Base-by-base conservation (phyloP, 2,888 invertebrate species). In the Mesorhabditis sp. region DNA sequence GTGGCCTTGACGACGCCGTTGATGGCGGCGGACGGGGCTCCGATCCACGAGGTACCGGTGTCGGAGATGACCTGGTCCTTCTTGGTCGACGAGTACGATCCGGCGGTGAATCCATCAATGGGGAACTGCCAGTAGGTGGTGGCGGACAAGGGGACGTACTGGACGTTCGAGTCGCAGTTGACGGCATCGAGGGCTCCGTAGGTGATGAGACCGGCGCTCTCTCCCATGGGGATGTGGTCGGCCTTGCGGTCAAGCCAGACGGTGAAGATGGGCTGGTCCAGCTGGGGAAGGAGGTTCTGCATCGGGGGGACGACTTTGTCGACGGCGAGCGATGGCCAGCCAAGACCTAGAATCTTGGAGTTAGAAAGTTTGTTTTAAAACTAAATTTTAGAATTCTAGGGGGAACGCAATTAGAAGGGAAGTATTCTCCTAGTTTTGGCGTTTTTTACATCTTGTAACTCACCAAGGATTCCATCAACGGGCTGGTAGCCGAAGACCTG, bases 281-380 rank as follows among this genome's bases (percentile, higher is more conserved):
- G 79, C 87, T 96, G 95, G 65, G 90, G 88, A 72, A 93, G 90
- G 92, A 97, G 92, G 86, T 92, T 92, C 87, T 95, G 91, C 87
- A 98, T 95, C 67, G 95, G 93, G 0, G 97, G 95, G 61, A 89
- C 88, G 67, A 97, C 95, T 72, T 91, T 91, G 88, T 95, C 94
- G 73, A 96, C 95, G 0, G 96, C 90, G 85, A 98, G 77, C 28
- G 80, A 72, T 68, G 82, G 82, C 82, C 82, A 82, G 72, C 82
- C 82, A 67, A 82, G 78, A 70, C 82, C 82, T 43, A 67, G 67
- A 45, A 70, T 28, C 28, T 28, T 28, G 28, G 28, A 28, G 2
- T 28, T 28, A 28, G 28, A 28, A 28, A 28, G 28, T 28, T 28
- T 28, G 28, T 28, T 28, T 28, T 28, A 28, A 28, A 28, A 28